Evolutionary conservation across 2,888 invertebrate genomes (phyloP).

Genomic region (Noctua comes): DNA sequence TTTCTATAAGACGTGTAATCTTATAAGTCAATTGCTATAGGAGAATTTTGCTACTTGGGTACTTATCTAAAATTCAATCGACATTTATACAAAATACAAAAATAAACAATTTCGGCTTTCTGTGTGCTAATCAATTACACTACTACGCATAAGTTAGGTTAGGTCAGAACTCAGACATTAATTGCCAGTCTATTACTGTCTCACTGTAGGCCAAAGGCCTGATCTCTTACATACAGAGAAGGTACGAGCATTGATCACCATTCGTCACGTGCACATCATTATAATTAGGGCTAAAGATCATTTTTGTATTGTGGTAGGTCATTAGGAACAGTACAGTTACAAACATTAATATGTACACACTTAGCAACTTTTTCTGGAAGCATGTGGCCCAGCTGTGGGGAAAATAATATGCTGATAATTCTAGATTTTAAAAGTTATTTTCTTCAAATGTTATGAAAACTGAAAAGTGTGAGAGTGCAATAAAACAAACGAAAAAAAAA

Average conservation of each 20-base stretch:
- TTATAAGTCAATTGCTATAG: no score
- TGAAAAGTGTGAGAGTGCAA: neutral
- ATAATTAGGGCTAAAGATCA: conserved; percentile 42
- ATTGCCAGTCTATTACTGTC: neutral
- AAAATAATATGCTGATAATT: neutral
- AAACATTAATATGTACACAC: neutral
- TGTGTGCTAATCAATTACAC: neutral
- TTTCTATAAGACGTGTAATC: no score
- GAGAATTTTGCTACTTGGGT: no score
- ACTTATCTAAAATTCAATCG: neutral
- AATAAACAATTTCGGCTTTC: neutral
- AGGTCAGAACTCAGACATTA: neutral
- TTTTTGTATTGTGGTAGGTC: neutral
- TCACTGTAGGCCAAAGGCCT: neutral
- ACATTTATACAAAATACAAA: neutral
- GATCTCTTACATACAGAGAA: neutral
- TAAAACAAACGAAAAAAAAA: neutral
- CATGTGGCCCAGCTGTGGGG: neutral
- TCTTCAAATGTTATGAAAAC: neutral
- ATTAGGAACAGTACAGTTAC: neutral
- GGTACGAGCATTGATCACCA: neutral
- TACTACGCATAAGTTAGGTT: neutral
- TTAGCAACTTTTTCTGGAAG: neutral
- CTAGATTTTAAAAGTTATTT: neutral
- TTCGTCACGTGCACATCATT: conserved; percentile 11